Percentiles rank a stretch among this genome's conserved stretches.
Evolutionary conservation across 2,113 vertebrate genomes (phyloP).

Genomic region (Podilymbus podiceps): DNA sequence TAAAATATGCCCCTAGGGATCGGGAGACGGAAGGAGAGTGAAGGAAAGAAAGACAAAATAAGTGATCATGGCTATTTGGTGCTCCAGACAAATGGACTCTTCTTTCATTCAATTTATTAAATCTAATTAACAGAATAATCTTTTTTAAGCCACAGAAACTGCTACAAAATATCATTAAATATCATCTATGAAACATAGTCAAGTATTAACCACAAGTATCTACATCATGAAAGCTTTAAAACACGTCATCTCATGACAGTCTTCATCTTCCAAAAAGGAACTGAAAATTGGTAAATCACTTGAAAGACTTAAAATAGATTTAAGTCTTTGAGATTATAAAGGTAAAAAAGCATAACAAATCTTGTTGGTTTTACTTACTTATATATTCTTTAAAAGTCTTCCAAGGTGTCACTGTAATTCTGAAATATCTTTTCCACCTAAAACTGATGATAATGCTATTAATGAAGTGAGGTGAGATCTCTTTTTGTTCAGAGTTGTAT

Average conservation of each 20-base stretch:
- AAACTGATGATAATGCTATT: neutral
- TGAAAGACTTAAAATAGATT: neutral
- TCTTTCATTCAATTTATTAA: neutral
- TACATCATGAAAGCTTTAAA: neutral
- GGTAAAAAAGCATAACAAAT: neutral
- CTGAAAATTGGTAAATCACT: neutral
- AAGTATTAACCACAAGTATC: neutral
- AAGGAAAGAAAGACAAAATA: neutral
- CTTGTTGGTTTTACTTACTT: neutral
- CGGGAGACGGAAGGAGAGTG: neutral
- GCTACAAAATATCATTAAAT: neutral
- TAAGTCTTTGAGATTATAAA: neutral
- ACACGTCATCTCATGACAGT: neutral
- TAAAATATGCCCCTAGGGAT: neutral
- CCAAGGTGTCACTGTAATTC: neutral
- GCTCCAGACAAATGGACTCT: neutral
- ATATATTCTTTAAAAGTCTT: neutral
- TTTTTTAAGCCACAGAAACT: neutral
- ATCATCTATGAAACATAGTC: neutral
- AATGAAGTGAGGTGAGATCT: neutral
- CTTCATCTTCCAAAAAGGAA: neutral
- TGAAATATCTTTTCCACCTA: neutral
- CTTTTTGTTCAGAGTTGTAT: neutral
- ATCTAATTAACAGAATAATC: neutral
- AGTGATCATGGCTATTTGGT: neutral